A percentile compares a stretch with the other conserved stretches of the same genome.
These are phyloP conservation scores for Scaptomyza pallida DNA, from an alignment of 1,140 invertebrate genomes.

Conservation along the genomic window DNA sequence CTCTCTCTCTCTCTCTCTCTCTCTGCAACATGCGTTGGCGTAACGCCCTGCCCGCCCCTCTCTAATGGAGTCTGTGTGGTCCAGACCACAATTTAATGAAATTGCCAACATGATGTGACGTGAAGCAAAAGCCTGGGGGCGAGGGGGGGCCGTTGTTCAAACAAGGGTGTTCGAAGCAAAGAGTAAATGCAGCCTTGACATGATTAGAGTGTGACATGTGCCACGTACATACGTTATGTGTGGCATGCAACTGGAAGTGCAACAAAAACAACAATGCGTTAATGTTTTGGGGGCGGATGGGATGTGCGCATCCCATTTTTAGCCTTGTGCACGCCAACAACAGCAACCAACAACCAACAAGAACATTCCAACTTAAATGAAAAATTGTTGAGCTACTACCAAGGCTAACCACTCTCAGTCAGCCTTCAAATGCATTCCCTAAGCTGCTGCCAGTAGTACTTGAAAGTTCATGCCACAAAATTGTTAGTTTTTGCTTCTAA, in stretches of 20 bases:
- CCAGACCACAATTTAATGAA: conserved; percentile 11
- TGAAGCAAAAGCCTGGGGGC: no score
- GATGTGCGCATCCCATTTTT: neutral
- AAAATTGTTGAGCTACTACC: conserved; percentile 32
- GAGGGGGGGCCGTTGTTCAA: no score
- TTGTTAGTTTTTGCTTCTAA: no score
- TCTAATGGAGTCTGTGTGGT: neutral
- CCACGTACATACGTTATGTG: conserved; percentile 10
- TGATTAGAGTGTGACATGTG: conserved; percentile 60
- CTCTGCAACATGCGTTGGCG: conserved; percentile 42
- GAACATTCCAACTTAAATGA: conserved; percentile 19
- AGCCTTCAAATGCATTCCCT: neutral
- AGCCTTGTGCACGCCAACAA: neutral
- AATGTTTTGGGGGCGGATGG: neutral
- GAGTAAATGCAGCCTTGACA: conserved; percentile 61
- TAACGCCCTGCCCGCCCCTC: neutral
- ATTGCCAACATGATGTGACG: conserved; percentile 5
- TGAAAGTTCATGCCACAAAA: neutral
- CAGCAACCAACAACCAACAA: neutral
- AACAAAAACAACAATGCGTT: neutral
- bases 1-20: no score
- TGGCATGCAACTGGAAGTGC: conserved; percentile 8
- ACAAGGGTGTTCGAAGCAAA: neutral
- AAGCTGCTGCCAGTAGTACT: neutral
- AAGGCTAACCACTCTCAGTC: conserved; percentile 21